phyloP scores from a whole-genome alignment of 2,888 invertebrate genomes.

The Drosophila parthenogenetica region DNA sequence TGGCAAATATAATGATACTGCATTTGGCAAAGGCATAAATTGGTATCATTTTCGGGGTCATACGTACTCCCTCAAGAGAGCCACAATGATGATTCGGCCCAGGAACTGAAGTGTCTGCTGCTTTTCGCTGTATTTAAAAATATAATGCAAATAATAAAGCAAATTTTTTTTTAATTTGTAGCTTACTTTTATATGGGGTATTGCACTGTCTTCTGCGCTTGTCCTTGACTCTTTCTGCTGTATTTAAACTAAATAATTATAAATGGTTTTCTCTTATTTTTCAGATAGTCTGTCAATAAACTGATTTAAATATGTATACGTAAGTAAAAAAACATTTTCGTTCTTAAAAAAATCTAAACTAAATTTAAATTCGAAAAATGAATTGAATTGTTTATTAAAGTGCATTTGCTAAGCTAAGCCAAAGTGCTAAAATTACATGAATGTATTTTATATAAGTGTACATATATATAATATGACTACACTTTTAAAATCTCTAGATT shows the following conservation, averaged over 20 bases:
- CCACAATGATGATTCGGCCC: conserved; percentile 1
- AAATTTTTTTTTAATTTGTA: too few species aligned
- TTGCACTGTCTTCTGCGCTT: too few species aligned
- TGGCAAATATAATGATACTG: not conserved
- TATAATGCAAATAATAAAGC: too few species aligned
- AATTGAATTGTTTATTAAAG: not conserved
- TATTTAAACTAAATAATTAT: not conserved
- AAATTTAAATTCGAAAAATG: not conserved
- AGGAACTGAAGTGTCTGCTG: not conserved
- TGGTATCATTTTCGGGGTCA: conserved; percentile 7
- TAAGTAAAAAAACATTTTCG: not conserved
- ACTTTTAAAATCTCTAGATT: not conserved
- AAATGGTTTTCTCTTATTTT: not conserved
- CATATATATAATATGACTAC: conserved; percentile 1
- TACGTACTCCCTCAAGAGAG: conserved; percentile 5
- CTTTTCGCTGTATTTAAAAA: too few species aligned
- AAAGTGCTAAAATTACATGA: not conserved
- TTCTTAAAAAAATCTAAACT: not conserved
- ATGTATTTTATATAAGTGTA: not conserved
- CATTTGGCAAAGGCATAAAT: not conserved
- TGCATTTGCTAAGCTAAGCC: not conserved
- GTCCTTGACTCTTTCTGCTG: not conserved
- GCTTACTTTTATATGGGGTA: too few species aligned
- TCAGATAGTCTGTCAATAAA: not conserved
- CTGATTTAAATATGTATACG: not conserved